Percentiles rank a stretch among this genome's conserved stretches.
Evolutionary conservation across 2,888 invertebrate genomes (phyloP).

Genomic region (Nemoura dubitans): DNA sequence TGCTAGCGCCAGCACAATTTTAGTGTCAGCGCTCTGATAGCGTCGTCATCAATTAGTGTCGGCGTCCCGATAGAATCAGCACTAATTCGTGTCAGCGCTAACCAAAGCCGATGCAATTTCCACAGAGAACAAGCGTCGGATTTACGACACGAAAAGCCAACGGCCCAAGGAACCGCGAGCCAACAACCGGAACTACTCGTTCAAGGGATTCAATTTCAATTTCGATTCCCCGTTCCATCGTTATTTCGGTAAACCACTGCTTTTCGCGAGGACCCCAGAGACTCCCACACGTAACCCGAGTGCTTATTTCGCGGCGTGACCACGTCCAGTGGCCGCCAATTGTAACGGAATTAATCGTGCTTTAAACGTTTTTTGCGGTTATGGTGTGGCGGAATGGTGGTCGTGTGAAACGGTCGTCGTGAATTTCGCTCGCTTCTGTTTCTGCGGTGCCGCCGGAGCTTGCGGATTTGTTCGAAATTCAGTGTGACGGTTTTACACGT

Average conservation of each 20-base stretch:
- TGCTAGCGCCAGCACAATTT: too few species aligned
- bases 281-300: not conserved
- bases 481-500: too few species aligned
- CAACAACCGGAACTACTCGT: slow-evolving; percentile 48
- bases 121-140: slow-evolving; percentile 58
- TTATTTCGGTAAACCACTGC: slow-evolving; percentile 76
- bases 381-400: not conserved
- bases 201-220: slow-evolving; percentile 71
- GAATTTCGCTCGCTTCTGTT: too few species aligned
- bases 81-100: not conserved
- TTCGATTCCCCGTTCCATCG: slow-evolving; percentile 90
- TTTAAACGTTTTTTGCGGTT: not conserved
- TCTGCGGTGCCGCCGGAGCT: too few species aligned
- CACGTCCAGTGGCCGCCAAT: not conserved
- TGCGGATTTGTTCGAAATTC: too few species aligned
- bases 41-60: too few species aligned
- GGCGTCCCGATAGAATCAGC: too few species aligned
- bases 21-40: too few species aligned
- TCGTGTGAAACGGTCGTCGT: not conserved
- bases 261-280: not conserved
- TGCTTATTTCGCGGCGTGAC: not conserved
- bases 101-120: not conserved
- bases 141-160: slow-evolving; percentile 61
- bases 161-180: slow-evolving; percentile 51
- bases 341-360: not conserved